A percentile compares a stretch with the other conserved stretches of the same genome.
Evolutionary conservation across 2,113 vertebrate species (phyloP).

Genomic region (Callionymus lyra): DNA sequence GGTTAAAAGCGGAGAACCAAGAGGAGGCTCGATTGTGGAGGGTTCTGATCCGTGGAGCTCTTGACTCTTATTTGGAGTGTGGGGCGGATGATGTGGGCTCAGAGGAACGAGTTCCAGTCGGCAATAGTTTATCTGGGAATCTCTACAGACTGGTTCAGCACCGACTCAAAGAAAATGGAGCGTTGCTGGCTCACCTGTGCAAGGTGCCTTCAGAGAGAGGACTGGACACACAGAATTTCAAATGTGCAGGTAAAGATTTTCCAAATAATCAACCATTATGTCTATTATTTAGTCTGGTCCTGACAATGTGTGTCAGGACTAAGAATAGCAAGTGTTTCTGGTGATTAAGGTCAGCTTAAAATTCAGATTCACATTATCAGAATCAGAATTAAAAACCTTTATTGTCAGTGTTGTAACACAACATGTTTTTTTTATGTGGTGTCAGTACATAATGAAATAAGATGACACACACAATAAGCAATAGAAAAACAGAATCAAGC

Average conservation of each 20-base stretch:
- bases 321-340: too few relatives aligned
- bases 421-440: too few relatives aligned
- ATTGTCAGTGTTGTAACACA: too few relatives aligned
- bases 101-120: constrained; percentile 2
- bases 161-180: constrained; percentile 72
- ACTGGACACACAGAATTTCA: constrained; percentile 84
- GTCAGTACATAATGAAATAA: too few relatives aligned
- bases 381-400: too few relatives aligned
- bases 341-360: too few relatives aligned
- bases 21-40: constrained; percentile 80
- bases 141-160: constrained; percentile 67
- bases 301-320: too few relatives aligned
- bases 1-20: constrained; percentile 70
- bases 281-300: too few relatives aligned
- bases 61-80: constrained; percentile 79
- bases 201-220: constrained; percentile 81
- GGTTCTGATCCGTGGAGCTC: constrained; percentile 73
- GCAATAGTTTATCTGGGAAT: constrained; percentile 23
- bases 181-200: constrained; percentile 75
- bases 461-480: too few relatives aligned
- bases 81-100: constrained; percentile 64
- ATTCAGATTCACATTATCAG: too few relatives aligned
- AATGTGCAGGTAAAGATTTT: constrained; percentile 86
- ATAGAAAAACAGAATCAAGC: too few relatives aligned
- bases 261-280: too few relatives aligned